Conservation (phyloP, 2,797 vertebrate species). For the Alectoris magna region DNA sequence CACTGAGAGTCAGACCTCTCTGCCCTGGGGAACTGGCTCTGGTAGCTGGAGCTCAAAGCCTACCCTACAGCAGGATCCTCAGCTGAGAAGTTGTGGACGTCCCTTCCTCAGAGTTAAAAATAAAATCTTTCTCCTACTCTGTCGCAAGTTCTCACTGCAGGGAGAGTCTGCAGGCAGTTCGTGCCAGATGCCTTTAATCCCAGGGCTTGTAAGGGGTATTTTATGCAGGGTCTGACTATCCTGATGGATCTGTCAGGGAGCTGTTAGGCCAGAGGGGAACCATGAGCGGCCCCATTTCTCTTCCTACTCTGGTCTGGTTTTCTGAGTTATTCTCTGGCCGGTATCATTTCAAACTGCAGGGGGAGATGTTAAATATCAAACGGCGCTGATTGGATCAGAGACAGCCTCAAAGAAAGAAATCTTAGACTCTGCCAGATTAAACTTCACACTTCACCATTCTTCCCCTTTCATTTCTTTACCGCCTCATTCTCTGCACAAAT, state of each 20-base stretch:
- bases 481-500: slow-evolving; percentile 70
- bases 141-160: slow-evolving; percentile 30
- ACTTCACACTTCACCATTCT: slow-evolving; percentile 73
- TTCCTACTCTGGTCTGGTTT: neutral
- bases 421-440: slow-evolving; percentile 61
- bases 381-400: slow-evolving; percentile 63
- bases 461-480: slow-evolving; percentile 60
- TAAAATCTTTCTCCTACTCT: slow-evolving; percentile 55
- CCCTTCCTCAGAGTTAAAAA: neutral
- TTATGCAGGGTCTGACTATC: neutral
- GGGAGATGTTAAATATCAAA: slow-evolving; percentile 75
- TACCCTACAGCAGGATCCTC: neutral
- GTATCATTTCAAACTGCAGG: slow-evolving; percentile 63
- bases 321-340: neutral
- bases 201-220: slow-evolving; percentile 3
- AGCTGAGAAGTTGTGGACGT: neutral
- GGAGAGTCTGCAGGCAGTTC: slow-evolving; percentile 52
- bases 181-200: slow-evolving; percentile 31
- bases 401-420: slow-evolving; percentile 40
- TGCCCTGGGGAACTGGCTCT: neutral
- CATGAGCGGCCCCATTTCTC: neutral
- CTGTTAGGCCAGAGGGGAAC: neutral
- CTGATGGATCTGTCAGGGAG: neutral
- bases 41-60: neutral
- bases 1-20: neutral